phyloP scores from a whole-genome alignment of 2,888 invertebrate species.

The Drosophila kambysellisi region DNA sequence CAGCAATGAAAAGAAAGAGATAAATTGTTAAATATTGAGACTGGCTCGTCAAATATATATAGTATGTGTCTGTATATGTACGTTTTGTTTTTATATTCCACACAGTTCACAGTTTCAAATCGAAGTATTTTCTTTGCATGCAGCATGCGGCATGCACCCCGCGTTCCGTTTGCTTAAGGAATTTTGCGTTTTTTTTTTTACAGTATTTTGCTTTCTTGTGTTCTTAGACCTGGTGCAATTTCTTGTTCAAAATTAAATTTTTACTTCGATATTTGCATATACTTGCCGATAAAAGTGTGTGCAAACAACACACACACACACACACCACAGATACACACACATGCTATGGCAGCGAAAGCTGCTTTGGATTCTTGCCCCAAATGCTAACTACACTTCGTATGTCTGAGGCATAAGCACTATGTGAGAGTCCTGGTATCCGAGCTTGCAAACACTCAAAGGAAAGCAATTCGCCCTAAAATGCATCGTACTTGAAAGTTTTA shows the following conservation, averaged over 20 bases:
- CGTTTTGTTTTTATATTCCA: slow-evolving; percentile 54
- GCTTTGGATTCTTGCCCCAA: slow-evolving; percentile 12
- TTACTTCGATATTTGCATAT: slow-evolving; percentile 68
- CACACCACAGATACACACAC: slow-evolving; percentile 29
- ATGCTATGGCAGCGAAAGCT: slow-evolving; percentile 24
- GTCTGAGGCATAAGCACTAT: neutral
- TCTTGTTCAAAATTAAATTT: slow-evolving; percentile 44
- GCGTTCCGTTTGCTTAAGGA: slow-evolving; percentile 12
- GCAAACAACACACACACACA: slow-evolving; percentile 40
- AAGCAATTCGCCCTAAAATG: neutral
- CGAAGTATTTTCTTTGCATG: slow-evolving; percentile 31
- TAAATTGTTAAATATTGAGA: slow-evolving; percentile 43
- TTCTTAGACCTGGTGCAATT: slow-evolving; percentile 37
- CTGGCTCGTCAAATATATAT: slow-evolving; percentile 24
- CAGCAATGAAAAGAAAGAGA: slow-evolving; percentile 10
- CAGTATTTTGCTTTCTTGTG: slow-evolving; percentile 10
- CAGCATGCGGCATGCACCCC: slow-evolving; percentile 3
- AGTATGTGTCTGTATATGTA: slow-evolving; percentile 1
- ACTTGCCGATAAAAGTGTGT: slow-evolving; percentile 61
- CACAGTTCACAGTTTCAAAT: slow-evolving; percentile 21
- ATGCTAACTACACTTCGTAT: neutral
- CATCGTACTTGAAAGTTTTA: neutral
- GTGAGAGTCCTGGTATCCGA: neutral
- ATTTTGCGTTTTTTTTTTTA: neutral
- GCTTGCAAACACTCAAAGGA: neutral